phyloP scores from a whole-genome alignment of 2,888 invertebrate genomes.

The Cephus spinipes region DNA sequence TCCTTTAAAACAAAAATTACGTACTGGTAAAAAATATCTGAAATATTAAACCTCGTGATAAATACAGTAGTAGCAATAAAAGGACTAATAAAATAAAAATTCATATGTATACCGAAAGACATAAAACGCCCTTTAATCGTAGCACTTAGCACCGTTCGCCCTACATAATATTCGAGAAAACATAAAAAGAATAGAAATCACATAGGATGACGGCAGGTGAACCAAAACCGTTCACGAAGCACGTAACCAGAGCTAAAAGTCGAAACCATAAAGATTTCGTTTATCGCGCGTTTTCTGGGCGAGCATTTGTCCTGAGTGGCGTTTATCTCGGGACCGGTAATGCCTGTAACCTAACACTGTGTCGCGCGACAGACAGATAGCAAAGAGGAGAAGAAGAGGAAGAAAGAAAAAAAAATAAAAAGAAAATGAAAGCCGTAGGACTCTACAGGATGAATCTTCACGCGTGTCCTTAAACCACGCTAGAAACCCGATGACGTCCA shows the following conservation, averaged over 20 bases:
- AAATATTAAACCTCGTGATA: neutral
- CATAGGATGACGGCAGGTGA: conserved; percentile 36
- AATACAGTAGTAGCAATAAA: neutral
- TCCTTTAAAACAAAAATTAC: neutral
- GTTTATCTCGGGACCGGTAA: conserved; percentile 54
- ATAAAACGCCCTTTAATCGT: conserved; percentile 43
- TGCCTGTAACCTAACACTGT: conserved; percentile 59
- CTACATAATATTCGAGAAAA: conserved; percentile 17
- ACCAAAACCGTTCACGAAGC: neutral
- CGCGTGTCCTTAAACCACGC: conserved; percentile 9
- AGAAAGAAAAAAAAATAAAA: conserved; percentile 12
- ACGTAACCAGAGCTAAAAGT: conserved; percentile 30
- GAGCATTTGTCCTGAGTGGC: conserved; percentile 56
- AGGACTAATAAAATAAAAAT: neutral
- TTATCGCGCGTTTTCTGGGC: conserved; percentile 52
- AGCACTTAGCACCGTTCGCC: conserved; percentile 43
- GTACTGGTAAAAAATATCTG: neutral
- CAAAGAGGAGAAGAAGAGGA: conserved; percentile 25
- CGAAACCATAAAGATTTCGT: conserved; percentile 45
- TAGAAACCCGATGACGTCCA: neutral
- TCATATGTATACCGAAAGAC: conserved; percentile 10
- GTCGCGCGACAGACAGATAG: conserved; percentile 50
- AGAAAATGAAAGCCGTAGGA: conserved; percentile 13
- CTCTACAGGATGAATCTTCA: conserved; percentile 18
- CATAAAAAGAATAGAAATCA: conserved; percentile 11